A percentile compares a stretch with the other conserved stretches of the same genome.
Conservation (phyloP, 2,797 vertebrate species). For the Chelon labrosus region DNA sequence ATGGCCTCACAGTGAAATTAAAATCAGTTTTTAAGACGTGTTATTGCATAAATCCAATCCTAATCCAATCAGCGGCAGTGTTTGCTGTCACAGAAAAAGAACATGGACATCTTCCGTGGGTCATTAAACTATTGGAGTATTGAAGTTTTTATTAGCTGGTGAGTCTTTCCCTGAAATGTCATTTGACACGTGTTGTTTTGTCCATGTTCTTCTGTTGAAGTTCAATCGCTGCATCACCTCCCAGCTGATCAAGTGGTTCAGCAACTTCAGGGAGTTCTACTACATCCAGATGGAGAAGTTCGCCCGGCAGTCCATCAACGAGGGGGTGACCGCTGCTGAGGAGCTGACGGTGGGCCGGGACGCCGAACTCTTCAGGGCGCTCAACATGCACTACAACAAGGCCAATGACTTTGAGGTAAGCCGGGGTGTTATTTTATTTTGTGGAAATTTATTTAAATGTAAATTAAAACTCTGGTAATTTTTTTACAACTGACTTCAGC, state of each 20-base stretch:
- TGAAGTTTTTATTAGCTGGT: too few species aligned
- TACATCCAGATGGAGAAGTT: slow-evolving; percentile 99
- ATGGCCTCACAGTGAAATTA: slow-evolving; percentile 3
- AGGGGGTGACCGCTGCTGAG: slow-evolving; percentile 90
- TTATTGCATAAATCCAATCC: not conserved
- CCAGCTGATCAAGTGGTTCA: slow-evolving; percentile 99
- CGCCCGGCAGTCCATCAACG: slow-evolving; percentile 95
- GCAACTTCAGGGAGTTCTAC: slow-evolving; percentile 98
- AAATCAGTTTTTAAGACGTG: not conserved
- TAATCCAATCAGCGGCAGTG: too few species aligned
- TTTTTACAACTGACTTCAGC: slow-evolving; percentile 31
- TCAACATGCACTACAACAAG: slow-evolving; percentile 99
- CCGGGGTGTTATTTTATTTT: not conserved
- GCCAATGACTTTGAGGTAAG: slow-evolving; percentile 98
- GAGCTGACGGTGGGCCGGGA: slow-evolving; percentile 94
- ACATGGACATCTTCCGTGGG: too few species aligned
- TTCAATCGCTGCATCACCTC: slow-evolving; percentile 99
- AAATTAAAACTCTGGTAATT: not conserved
- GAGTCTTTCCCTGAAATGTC: too few species aligned
- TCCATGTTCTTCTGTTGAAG: slow-evolving; percentile 64
- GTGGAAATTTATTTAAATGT: too few species aligned
- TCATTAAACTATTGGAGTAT: too few species aligned
- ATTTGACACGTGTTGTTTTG: too few species aligned
- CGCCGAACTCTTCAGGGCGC: slow-evolving; percentile 93
- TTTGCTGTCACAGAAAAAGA: too few species aligned